These are phyloP conservation scores for Pimephales promelas DNA, from an alignment of 2,113 vertebrate genomes.

Conservation along the genomic window DNA sequence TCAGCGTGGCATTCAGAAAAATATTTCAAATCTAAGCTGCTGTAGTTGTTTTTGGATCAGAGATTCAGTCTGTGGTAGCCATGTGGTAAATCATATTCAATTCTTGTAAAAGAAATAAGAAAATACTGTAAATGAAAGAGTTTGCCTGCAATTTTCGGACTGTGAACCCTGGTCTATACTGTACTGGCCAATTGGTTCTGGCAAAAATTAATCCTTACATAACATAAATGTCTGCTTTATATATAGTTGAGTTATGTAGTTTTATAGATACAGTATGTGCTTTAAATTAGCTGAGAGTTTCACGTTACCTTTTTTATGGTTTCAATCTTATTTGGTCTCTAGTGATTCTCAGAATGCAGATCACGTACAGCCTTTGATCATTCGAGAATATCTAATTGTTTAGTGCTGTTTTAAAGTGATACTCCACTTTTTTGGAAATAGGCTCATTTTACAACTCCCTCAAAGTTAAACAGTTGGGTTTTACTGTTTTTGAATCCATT, in stretches of 20 bases:
- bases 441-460: no score
- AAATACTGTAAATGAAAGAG: no score
- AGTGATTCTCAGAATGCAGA: not conserved
- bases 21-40: not conserved
- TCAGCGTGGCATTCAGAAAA: not conserved
- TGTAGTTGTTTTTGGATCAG: not conserved
- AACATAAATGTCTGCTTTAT: not conserved
- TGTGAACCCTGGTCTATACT: not conserved
- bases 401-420: not conserved
- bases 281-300: not conserved
- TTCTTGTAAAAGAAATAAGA: not conserved
- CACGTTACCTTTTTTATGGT: not conserved
- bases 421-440: no score
- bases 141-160: not conserved
- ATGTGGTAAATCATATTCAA: not conserved
- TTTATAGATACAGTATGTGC: conserved; percentile 3
- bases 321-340: not conserved
- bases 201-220: not conserved
- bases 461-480: no score
- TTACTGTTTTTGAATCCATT: no score
- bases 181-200: not conserved
- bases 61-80: not conserved
- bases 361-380: not conserved
- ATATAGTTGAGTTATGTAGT: not conserved
- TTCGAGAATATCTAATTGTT: not conserved